Evolutionary conservation across 2,888 invertebrate genomes (phyloP).

Genomic region (Esperia sulphurella): DNA sequence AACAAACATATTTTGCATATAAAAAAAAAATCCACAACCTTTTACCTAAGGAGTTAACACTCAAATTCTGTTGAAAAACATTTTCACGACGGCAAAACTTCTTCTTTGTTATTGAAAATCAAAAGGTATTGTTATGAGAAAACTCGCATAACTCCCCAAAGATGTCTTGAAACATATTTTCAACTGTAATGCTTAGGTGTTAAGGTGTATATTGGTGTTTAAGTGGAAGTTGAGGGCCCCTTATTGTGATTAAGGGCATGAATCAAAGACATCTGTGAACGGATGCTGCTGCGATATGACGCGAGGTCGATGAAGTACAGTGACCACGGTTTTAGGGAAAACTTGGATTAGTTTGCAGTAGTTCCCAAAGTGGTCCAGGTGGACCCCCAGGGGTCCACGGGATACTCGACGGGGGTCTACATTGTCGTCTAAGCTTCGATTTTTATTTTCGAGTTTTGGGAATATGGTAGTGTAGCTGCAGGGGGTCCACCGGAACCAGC

Average conservation of each 20-base stretch:
- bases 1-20: neutral
- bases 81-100: slow-evolving; percentile 1
- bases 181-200: slow-evolving; percentile 1
- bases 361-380: too few species aligned
- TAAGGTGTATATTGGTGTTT: neutral
- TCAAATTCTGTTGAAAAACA: neutral
- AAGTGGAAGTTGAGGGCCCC: slow-evolving; percentile 1
- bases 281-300: slow-evolving; percentile 25
- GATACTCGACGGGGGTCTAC: too few species aligned
- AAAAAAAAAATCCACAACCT: neutral
- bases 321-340: neutral
- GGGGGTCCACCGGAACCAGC: too few species aligned
- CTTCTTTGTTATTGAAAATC: slow-evolving; percentile 24
- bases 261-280: slow-evolving; percentile 38
- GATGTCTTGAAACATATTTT: neutral
- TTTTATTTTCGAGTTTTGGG: too few species aligned
- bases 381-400: too few species aligned
- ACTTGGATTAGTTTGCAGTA: too few species aligned
- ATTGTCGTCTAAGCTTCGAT: too few species aligned
- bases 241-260: slow-evolving; percentile 17
- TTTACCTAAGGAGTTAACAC: slow-evolving; percentile 3
- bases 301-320: slow-evolving; percentile 10
- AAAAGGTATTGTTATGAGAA: slow-evolving; percentile 23
- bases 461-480: too few species aligned
- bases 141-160: slow-evolving; percentile 3